Conservation (phyloP, 2,113 vertebrate genomes). For the Genyomyrus donnyi region DNA sequence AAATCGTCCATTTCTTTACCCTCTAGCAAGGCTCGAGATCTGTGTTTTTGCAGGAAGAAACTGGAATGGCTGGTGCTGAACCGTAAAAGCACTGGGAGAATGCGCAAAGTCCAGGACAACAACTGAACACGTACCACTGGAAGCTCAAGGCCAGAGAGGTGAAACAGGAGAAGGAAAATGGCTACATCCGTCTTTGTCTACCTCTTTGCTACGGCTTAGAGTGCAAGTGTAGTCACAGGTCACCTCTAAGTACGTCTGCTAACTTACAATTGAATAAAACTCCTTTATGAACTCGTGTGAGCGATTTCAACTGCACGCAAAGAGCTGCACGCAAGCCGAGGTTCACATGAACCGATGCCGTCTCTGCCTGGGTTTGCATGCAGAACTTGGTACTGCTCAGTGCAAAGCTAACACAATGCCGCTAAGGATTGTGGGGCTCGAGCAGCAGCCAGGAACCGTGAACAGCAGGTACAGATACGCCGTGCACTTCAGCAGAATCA, state of each 20-base stretch:
- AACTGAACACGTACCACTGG: neutral
- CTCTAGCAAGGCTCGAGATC: neutral
- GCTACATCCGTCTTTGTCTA: neutral
- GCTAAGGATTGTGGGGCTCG: neutral
- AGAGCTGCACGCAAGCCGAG: neutral
- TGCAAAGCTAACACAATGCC: neutral
- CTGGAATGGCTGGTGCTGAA: neutral
- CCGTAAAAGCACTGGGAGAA: neutral
- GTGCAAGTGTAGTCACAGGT: neutral
- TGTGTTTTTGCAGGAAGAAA: neutral
- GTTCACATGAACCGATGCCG: too few species aligned
- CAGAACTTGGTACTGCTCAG: neutral
- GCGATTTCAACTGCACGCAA: neutral
- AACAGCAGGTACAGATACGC: neutral
- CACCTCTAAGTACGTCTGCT: neutral
- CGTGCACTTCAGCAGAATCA: neutral
- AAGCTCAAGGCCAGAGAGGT: neutral
- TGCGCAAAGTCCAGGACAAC: neutral
- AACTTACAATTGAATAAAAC: neutral
- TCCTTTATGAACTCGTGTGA: neutral
- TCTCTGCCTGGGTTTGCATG: neutral
- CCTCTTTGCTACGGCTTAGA: neutral
- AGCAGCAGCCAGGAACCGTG: neutral
- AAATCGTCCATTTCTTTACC: neutral
- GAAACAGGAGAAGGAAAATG: neutral